These are phyloP conservation scores for Taenioides sp. DNA, from an alignment of 2,797 vertebrate species.

Conservation along the genomic window DNA sequence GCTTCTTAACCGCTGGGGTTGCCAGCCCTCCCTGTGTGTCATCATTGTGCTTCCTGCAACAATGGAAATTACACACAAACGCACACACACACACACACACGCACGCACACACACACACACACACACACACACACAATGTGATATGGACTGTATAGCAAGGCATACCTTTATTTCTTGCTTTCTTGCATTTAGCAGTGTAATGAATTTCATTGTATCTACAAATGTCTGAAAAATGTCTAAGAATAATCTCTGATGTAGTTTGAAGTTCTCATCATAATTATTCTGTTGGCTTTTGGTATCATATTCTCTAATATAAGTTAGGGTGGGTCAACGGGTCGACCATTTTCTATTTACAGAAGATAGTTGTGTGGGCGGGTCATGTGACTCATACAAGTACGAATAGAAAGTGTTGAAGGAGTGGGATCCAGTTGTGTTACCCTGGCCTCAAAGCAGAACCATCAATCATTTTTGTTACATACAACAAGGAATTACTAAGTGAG, in stretches of 20 bases:
- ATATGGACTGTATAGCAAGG: neutral
- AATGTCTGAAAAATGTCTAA: neutral
- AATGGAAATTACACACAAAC: neutral
- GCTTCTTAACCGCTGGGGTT: conserved; percentile 17
- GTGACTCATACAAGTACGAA: conserved; percentile 43
- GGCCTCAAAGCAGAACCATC: neutral
- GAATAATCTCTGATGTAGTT: neutral
- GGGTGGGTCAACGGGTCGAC: conserved; percentile 16
- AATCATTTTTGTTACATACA: neutral
- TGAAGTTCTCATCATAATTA: neutral
- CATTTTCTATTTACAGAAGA: conserved; percentile 47
- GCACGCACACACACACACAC: too few relatives aligned
- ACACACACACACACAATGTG: neutral
- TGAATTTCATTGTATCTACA: neutral
- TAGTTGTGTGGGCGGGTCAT: conserved; percentile 39
- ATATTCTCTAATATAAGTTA: neutral
- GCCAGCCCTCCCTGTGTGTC: neutral
- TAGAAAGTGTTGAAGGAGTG: neutral
- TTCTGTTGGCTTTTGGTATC: neutral
- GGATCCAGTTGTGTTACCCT: neutral
- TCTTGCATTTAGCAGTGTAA: neutral
- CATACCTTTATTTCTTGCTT: neutral
- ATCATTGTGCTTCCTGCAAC: conserved; percentile 17
- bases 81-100: too few relatives aligned
- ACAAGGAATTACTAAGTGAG: neutral